Base-by-base conservation (phyloP, 2,113 vertebrate species). In the Illadopsis cleaveri region DNA sequence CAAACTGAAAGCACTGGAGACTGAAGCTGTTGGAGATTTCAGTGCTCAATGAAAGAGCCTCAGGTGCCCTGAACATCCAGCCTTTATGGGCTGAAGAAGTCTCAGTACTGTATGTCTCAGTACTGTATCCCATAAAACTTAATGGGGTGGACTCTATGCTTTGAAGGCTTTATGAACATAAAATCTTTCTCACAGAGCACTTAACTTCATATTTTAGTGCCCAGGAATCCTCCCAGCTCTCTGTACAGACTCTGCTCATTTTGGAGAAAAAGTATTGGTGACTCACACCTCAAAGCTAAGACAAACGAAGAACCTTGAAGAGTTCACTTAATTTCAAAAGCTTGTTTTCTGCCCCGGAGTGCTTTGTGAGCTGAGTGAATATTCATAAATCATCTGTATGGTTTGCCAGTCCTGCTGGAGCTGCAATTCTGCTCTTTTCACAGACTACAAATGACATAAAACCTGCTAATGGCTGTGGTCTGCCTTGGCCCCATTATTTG, bases 241-340 rank as follows among this genome's bases (percentile, higher is more conserved):
- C 75, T 66, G 42, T 40, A 79, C 45, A 65, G 68, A 31, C 51
- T 58, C 38, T 44, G 68, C 45, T 94, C 11, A 0, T 66, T 81
- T 53, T 31, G 17, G 21, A 84, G 86, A 60, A 75, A 50, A 3
- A 30, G 64, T 21, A 27, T 37, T 23, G 61, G 82, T 84, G 92
- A 96, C 91, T 95, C 82, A 86, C 64, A 66, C 71, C 96, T 93
- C 95, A 77, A 90, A 93, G 85, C 75, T 82, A 83, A 86, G 90
- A 82, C 42, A 91, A 95, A 89, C 1, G 3, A 87, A 90, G 90
- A 90, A 58, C 87, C 92, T 90, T 62, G 79, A 87, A 48, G 87
- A 77, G 82, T 73, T 62, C 87, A 70, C 91, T 82, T 96, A 50
- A 94, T 95, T 95, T 94, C 89, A 83, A 75, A 93, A 92, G 77